These are phyloP conservation scores for Solea senegalensis DNA, from an alignment of 2,113 vertebrate genomes.

Conservation along the genomic window DNA sequence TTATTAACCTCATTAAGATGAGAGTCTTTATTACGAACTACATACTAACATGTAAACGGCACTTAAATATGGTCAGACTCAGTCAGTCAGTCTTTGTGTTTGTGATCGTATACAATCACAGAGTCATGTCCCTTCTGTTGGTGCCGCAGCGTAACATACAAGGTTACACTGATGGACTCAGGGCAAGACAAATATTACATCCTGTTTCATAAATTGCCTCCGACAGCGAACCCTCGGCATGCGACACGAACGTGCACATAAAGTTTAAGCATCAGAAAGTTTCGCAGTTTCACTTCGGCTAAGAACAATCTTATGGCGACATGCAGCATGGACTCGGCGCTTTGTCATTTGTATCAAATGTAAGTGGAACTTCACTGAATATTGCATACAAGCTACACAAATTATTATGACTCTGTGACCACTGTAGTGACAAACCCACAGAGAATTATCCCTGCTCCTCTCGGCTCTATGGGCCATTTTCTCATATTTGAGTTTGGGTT, in stretches of 20 bases:
- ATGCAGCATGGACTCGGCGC: neutral
- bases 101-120: constrained; percentile 65
- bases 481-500: constrained; percentile 1
- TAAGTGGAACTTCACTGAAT: neutral
- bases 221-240: constrained; percentile 24
- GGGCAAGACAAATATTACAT: constrained; percentile 36
- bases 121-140: constrained; percentile 41
- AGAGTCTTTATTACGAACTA: no score
- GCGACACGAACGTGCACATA: neutral
- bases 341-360: neutral
- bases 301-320: neutral
- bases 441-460: neutral
- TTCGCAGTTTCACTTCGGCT: neutral
- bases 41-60: no score
- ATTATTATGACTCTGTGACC: neutral
- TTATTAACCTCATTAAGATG: no score
- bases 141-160: constrained; percentile 32
- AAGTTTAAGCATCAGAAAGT: constrained; percentile 13
- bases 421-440: neutral
- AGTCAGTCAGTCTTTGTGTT: constrained; percentile 16
- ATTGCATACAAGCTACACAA: neutral
- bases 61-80: no score
- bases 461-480: neutral
- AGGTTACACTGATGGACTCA: constrained; percentile 22
- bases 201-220: constrained; percentile 47